Percentiles rank a stretch among this genome's conserved stretches.
phyloP scores from a whole-genome alignment of 2,888 invertebrate species.

The Mesorhabditis belari region DNA sequence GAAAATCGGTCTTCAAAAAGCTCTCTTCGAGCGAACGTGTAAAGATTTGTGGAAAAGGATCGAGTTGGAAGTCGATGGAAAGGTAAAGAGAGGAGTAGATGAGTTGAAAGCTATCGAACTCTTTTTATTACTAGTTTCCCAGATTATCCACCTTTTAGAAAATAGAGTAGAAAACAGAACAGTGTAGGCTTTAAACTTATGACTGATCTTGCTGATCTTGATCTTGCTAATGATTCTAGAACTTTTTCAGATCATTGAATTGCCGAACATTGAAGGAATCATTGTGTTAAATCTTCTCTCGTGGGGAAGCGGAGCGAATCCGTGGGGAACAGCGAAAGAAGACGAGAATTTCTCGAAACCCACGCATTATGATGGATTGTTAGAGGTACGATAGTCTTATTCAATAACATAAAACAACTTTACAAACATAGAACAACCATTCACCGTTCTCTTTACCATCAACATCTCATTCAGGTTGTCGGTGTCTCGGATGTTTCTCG shows the following conservation, averaged over 20 bases:
- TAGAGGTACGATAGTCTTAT: slow-evolving; percentile 63
- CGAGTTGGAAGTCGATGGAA: slow-evolving; percentile 73
- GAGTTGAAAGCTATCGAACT: too few relatives aligned
- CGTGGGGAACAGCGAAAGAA: slow-evolving; percentile 98
- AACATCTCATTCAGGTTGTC: slow-evolving; percentile 65
- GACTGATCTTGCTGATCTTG: background rate
- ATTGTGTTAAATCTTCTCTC: slow-evolving; percentile 98
- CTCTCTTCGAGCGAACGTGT: slow-evolving; percentile 61
- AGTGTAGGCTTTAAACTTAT: background rate
- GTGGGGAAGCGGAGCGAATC: slow-evolving; percentile 99
- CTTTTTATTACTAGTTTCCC: background rate
- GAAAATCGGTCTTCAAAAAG: slow-evolving; percentile 81
- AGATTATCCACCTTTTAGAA: too few relatives aligned
- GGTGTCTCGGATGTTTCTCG: slow-evolving; percentile 98
- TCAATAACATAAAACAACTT: background rate
- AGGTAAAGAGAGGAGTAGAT: too few relatives aligned
- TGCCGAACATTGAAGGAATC: slow-evolving; percentile 91
- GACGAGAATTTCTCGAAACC: slow-evolving; percentile 88
- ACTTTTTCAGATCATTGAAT: slow-evolving; percentile 72
- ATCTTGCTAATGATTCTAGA: background rate
- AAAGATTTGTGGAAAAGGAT: slow-evolving; percentile 64
- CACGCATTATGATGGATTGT: slow-evolving; percentile 97
- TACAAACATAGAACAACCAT: background rate
- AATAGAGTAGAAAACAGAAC: background rate
- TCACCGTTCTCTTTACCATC: background rate